These are phyloP conservation scores for Monochamus alternatus DNA, from an alignment of 2,888 invertebrate genomes.

Conservation along the genomic window DNA sequence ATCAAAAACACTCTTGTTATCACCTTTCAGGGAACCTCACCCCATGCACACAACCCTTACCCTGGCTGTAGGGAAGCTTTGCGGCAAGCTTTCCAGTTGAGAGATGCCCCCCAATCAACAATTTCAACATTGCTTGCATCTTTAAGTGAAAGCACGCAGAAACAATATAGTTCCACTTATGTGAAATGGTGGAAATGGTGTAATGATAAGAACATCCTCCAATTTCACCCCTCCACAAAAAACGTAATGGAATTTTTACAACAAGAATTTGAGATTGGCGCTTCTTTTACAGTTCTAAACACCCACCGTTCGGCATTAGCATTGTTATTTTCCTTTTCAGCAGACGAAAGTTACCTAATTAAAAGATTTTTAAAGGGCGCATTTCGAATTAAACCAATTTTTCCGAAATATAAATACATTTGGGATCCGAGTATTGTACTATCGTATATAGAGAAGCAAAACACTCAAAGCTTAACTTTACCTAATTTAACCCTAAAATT, in stretches of 20 bases:
- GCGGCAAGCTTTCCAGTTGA: background rate
- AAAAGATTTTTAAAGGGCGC: background rate
- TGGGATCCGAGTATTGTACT: background rate
- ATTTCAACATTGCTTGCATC: background rate
- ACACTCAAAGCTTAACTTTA: background rate
- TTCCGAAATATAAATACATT: background rate
- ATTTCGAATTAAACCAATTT: background rate
- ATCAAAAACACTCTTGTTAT: background rate
- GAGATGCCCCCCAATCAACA: background rate
- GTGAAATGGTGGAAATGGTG: conserved; percentile 9
- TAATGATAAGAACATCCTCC: background rate
- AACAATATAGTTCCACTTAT: conserved; percentile 10
- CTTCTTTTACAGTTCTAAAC: conserved; percentile 8
- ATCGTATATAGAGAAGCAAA: background rate
- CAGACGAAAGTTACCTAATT: background rate
- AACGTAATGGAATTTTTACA: conserved; percentile 14
- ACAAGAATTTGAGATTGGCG: background rate
- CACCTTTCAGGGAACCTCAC: background rate
- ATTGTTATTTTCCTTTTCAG: background rate
- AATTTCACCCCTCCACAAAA: background rate
- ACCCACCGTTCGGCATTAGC: conserved; percentile 8
- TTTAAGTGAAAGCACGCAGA: conserved; percentile 3
- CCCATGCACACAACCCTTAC: background rate
- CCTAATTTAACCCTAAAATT: background rate
- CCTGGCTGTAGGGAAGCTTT: background rate